Percentiles rank a stretch among this genome's conserved stretches.
Evolutionary conservation across 2,888 invertebrate genomes (phyloP).

Genomic region (Scotopteryx bipunctaria): DNA sequence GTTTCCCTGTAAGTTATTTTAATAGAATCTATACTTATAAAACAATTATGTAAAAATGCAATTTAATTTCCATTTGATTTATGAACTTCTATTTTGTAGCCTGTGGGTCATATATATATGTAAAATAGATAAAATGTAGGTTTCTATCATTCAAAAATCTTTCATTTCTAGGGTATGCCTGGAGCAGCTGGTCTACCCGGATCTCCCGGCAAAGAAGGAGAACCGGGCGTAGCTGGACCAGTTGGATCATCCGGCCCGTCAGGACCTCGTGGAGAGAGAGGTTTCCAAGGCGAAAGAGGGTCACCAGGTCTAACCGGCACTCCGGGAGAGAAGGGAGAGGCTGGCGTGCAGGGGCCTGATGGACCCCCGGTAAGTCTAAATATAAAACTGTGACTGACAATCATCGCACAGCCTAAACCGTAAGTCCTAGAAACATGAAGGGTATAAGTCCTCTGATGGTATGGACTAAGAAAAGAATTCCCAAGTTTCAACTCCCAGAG

Average conservation of each 20-base stretch:
- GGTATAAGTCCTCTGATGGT: too few species aligned
- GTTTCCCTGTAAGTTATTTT: slow-evolving; percentile 86
- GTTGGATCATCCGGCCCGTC: slow-evolving; percentile 83
- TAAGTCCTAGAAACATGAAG: too few species aligned
- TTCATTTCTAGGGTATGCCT: slow-evolving; percentile 85
- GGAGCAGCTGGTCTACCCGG: slow-evolving; percentile 89
- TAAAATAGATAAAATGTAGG: too few species aligned
- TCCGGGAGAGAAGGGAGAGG: slow-evolving; percentile 85
- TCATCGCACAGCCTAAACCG: too few species aligned
- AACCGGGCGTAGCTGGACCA: slow-evolving; percentile 87
- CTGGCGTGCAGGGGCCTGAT: slow-evolving; percentile 87
- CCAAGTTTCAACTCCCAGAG: too few species aligned
- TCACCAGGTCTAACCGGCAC: slow-evolving; percentile 86
- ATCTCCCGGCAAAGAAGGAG: slow-evolving; percentile 91
- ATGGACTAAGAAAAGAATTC: too few species aligned
- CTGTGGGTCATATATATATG: too few species aligned
- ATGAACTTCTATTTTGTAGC: too few species aligned
- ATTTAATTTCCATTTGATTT: too few species aligned
- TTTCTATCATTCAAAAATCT: background rate
- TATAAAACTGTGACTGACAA: background rate
- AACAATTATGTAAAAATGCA: too few species aligned
- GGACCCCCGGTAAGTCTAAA: slow-evolving; percentile 84
- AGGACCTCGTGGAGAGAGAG: slow-evolving; percentile 86
- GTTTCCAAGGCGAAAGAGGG: slow-evolving; percentile 90
- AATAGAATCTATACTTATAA: too few species aligned